A percentile compares a stretch with the other conserved stretches of the same genome.
phyloP scores from a whole-genome alignment of 37 sponge, comb jelly and placozoan genomes.

The Cladorhizidae sp. region DNA sequence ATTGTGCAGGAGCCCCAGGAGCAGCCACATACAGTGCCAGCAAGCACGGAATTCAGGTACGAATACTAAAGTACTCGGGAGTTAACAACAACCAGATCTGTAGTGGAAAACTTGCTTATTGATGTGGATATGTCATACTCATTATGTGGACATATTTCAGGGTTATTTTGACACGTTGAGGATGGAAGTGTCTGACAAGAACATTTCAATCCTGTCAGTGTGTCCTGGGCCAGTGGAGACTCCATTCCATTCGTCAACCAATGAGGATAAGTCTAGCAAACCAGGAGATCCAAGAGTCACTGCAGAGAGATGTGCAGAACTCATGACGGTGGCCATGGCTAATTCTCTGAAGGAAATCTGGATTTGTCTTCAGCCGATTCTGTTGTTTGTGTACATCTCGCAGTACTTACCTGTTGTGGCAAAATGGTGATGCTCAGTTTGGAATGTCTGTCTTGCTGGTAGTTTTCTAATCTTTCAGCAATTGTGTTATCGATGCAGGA shows the following conservation, averaged over 20 bases:
- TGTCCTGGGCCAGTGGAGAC: constrained; percentile 92
- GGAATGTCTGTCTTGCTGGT: too few relatives aligned
- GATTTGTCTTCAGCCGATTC: constrained; percentile 81
- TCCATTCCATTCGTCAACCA: not conserved
- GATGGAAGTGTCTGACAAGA: constrained; percentile 76
- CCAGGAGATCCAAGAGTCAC: constrained; percentile 24
- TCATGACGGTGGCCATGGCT: constrained; percentile 87
- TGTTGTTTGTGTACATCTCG: constrained; percentile 75
- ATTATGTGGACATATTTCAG: constrained; percentile 12
- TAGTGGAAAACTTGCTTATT: too few relatives aligned
- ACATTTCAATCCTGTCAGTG: constrained; percentile 62
- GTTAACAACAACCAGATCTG: too few relatives aligned
- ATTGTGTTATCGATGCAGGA: too few relatives aligned
- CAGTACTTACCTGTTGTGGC: constrained; percentile 80
- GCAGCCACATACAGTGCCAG: constrained; percentile 81
- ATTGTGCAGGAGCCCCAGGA: constrained; percentile 67
- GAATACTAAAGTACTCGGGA: not conserved
- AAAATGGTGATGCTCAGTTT: constrained; percentile 36
- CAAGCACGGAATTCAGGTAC: constrained; percentile 91
- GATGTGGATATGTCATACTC: too few relatives aligned
- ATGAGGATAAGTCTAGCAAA: not conserved
- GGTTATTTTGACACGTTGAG: constrained; percentile 88
- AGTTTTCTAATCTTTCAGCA: too few relatives aligned
- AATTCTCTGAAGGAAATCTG: constrained; percentile 84
- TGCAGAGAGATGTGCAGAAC: constrained; percentile 76